Evolutionary conservation across 2,797 vertebrate species (phyloP), one percentile per base, ranked within the genome.

Genomic region (Sebastes jordani): DNA sequence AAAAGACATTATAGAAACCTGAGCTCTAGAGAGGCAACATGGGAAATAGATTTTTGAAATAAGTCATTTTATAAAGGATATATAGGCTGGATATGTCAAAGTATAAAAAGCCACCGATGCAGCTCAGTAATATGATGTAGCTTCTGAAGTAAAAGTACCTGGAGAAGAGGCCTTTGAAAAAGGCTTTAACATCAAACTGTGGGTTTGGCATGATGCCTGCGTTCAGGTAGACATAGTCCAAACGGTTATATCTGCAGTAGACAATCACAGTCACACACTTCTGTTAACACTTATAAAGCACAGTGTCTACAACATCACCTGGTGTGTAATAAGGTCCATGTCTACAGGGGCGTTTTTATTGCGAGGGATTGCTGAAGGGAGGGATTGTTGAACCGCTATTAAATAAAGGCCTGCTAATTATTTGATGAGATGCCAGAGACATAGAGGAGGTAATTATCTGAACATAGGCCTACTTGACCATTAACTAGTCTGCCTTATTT

Each of bases 201-300:
- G 98, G 97, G 83, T 97, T 97, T 60, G 97, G 97, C 98, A 99
- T 99, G 91, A 98, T 97, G 5, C 98, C 98, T 65, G 97, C 98
- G 1, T 99, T 99, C 30, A 99, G 95, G 91, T 96, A 99, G 25
- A 99, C 81, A 32, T 93, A 97, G 91, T 99, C 98, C 66, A 99
- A 86, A 58, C 87, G 94, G 71, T 94, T 92, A 88, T 97, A 99
- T 92, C 98, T 99, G 90, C 77, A 87, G 5, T 6, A 38, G 29
- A 77, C 16, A 81, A 60, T 4, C n/a, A 77, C 6, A 70, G 73
- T 14, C 4, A 29, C 11, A 55, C 18, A 52, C 16, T 2, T 62
- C 20, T 65, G 2, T 20, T 46, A 11, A 65, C 34, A 38, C 7
- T 42, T 11, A 2, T 4, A 23, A 20, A 71, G 13, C 62, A 22